Percentiles rank a stretch among this genome's conserved stretches.
Conservation (phyloP, 2,797 vertebrate species). For the Sebastes oblongus region DNA sequence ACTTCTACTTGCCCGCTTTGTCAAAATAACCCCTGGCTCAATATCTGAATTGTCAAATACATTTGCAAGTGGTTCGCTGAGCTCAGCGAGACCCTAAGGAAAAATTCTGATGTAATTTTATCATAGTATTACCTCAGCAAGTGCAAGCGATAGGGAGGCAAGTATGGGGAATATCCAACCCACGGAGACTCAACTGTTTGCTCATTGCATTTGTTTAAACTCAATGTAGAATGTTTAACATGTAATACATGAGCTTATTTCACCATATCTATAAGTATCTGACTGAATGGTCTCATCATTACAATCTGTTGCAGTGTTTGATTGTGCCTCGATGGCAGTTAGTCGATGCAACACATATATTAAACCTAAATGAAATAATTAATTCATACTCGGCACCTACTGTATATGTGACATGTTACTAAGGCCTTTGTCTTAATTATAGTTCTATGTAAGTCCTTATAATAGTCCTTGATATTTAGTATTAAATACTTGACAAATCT, state of each 20-base stretch:
- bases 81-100: slow-evolving; percentile 55
- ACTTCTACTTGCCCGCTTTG: slow-evolving; percentile 41
- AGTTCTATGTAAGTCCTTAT: neutral
- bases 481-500: no score
- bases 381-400: neutral
- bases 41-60: slow-evolving; percentile 59
- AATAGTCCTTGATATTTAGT: no score
- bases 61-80: slow-evolving; percentile 52
- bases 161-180: slow-evolving; percentile 13
- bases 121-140: slow-evolving; percentile 57
- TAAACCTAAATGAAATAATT: neutral
- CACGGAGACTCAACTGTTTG: slow-evolving; percentile 7
- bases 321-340: neutral
- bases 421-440: neutral
- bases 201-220: slow-evolving; percentile 24
- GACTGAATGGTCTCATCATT: neutral
- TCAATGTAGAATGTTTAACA: neutral
- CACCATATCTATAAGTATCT: neutral
- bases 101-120: slow-evolving; percentile 67
- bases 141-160: slow-evolving; percentile 31
- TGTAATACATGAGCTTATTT: slow-evolving; percentile 6
- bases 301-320: neutral
- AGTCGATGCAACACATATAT: neutral
- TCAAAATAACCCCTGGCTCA: slow-evolving; percentile 64
- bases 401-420: neutral